Evolutionary conservation across 1,140 invertebrate species (phyloP).

Genomic region (Colletes latitarsis): DNA sequence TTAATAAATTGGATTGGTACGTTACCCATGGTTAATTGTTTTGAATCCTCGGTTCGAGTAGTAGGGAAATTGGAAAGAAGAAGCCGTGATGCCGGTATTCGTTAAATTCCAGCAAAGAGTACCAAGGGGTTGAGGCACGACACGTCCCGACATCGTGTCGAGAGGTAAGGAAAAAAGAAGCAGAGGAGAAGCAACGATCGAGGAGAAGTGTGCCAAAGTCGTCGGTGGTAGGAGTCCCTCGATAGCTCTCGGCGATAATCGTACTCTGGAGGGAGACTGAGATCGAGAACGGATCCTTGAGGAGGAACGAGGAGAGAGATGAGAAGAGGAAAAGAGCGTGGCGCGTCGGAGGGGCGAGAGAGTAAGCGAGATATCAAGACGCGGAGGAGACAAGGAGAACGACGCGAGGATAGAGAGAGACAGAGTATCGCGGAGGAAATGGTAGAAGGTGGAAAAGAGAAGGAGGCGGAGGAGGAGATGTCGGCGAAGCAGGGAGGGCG

Average conservation of each 20-base stretch:
- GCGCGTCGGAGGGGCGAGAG: not conserved
- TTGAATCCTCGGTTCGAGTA: not conserved
- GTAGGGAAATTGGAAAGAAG: not conserved
- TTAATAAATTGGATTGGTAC: too few relatives aligned
- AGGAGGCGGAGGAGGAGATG: slow-evolving; percentile 17
- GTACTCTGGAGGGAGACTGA: slow-evolving; percentile 28
- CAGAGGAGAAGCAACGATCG: not conserved
- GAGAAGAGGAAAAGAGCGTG: not conserved
- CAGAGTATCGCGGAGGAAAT: slow-evolving; percentile 30
- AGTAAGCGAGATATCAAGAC: slow-evolving; percentile 4
- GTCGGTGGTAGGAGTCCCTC: slow-evolving; percentile 29
- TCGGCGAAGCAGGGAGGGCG: slow-evolving; percentile 28
- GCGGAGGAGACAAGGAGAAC: not conserved
- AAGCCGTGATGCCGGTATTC: not conserved
- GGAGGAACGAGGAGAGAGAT: slow-evolving; percentile 30
- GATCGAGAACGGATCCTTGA: slow-evolving; percentile 50
- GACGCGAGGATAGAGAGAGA: not conserved
- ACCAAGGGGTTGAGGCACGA: not conserved
- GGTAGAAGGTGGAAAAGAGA: slow-evolving; percentile 24
- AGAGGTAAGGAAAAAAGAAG: not conserved
- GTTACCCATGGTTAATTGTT: too few relatives aligned
- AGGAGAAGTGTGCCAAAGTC: slow-evolving; percentile 54
- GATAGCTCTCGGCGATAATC: slow-evolving; percentile 54
- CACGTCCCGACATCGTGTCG: not conserved
- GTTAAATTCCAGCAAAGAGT: not conserved